A percentile compares a stretch with the other conserved stretches of the same genome.
These are phyloP conservation scores for Agrochola lychnidis DNA, from an alignment of 2,888 invertebrate genomes.

Conservation along the genomic window DNA sequence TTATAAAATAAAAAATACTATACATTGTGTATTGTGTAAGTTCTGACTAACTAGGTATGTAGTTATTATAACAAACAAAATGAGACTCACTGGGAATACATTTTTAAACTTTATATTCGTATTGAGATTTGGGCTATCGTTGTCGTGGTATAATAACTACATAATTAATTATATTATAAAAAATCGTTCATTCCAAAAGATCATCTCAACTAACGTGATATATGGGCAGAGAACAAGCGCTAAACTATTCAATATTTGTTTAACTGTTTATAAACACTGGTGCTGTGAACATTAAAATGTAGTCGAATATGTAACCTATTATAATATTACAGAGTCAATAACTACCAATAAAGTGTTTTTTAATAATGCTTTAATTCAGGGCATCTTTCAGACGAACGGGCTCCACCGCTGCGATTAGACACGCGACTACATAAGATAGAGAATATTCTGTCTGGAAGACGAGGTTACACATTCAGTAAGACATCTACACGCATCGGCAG, in stretches of 20 bases:
- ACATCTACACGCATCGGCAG: constrained; percentile 13
- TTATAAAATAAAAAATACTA: constrained; percentile 53
- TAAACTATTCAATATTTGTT: constrained; percentile 52
- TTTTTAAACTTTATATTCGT: constrained; percentile 8
- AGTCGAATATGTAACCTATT: constrained; percentile 46
- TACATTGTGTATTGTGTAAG: constrained; percentile 42
- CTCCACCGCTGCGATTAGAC: constrained; percentile 48
- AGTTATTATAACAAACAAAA: constrained; percentile 53
- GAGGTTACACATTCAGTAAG: constrained; percentile 40
- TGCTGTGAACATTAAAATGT: constrained; percentile 44
- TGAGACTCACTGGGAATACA: constrained; percentile 13
- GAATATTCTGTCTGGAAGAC: constrained; percentile 56
- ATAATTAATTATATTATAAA: constrained; percentile 33
- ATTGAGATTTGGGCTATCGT: constrained; percentile 18
- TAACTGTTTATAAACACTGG: constrained; percentile 46
- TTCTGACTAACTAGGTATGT: constrained; percentile 45
- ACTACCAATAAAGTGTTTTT: constrained; percentile 47
- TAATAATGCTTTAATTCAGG: constrained; percentile 34
- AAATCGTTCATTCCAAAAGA: constrained; percentile 41
- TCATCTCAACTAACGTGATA: constrained; percentile 32
- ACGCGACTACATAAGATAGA: constrained; percentile 34
- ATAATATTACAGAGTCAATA: constrained; percentile 48
- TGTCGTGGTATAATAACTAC: constrained; percentile 54
- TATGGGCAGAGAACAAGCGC: constrained; percentile 45
- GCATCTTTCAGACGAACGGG: constrained; percentile 35